Evolutionary conservation across 2,888 invertebrate genomes (phyloP).

Genomic region (Lydus trimaculatus): DNA sequence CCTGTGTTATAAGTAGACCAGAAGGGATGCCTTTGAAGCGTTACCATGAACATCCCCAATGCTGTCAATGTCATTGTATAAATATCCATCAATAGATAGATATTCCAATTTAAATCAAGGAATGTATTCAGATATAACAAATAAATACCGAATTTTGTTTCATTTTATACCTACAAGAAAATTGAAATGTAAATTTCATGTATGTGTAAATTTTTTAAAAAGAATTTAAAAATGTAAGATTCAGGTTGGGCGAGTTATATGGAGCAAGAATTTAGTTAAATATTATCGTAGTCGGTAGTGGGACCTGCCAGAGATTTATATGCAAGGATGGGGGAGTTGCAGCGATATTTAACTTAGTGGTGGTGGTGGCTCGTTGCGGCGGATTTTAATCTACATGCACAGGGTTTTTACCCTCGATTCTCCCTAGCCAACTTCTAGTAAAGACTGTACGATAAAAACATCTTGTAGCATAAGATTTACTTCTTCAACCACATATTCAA

Average conservation of each 20-base stretch:
- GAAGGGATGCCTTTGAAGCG: neutral
- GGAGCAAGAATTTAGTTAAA: conserved; percentile 61
- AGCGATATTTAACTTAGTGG: conserved; percentile 60
- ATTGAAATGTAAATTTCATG: conserved; percentile 5
- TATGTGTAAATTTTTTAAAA: conserved; percentile 18
- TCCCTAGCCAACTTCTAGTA: conserved; percentile 56
- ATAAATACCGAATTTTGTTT: neutral
- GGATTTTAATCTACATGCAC: conserved; percentile 63
- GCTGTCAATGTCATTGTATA: conserved; percentile 7
- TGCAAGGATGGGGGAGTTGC: conserved; percentile 49
- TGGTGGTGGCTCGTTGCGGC: conserved; percentile 53
- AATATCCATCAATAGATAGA: conserved; percentile 8
- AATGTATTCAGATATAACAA: neutral
- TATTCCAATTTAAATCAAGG: conserved; percentile 1
- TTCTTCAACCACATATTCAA: conserved; percentile 63
- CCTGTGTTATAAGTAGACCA: conserved; percentile 20
- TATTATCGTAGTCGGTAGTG: conserved; percentile 59
- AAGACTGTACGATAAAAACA: conserved; percentile 61
- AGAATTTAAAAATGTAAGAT: conserved; percentile 41
- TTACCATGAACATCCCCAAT: conserved; percentile 8
- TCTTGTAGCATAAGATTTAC: conserved; percentile 63
- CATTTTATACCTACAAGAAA: neutral
- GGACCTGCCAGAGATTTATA: conserved; percentile 61
- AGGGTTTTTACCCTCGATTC: conserved; percentile 58
- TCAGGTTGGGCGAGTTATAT: conserved; percentile 56